These are phyloP conservation scores for Chrysogorgia sp. DNA, from an alignment of 92 coral and sea anemone genomes.

Conservation along the genomic window DNA sequence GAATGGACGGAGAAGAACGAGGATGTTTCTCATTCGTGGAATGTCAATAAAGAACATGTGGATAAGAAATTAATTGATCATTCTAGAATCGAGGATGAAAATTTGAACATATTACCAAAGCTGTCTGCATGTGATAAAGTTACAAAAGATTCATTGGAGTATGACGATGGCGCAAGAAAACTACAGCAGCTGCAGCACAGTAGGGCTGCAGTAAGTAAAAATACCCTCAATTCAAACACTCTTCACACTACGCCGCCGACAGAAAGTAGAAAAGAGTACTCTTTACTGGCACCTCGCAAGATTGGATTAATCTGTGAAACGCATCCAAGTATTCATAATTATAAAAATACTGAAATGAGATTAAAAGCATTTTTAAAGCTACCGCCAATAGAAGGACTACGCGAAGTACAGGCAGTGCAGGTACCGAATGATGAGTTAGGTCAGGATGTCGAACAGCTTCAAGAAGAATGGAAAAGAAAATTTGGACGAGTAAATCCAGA, in stretches of 20 bases:
- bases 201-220: neutral
- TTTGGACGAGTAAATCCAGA: neutral
- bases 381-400: constrained; percentile 37
- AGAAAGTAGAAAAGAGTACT: neutral
- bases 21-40: neutral
- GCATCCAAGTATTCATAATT: neutral
- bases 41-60: no score
- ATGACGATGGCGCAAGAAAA: neutral
- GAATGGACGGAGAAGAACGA: neutral
- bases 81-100: no score
- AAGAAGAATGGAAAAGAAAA: neutral
- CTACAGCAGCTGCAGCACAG: neutral
- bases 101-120: neutral
- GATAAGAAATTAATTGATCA: neutral
- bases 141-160: neutral
- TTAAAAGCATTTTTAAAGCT: constrained; percentile 23
- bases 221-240: neutral
- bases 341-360: constrained; percentile 20
- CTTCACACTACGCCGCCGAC: neutral
- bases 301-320: neutral
- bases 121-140: no score
- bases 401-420: neutral
- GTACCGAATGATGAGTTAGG: neutral
- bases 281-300: neutral
- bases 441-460: neutral